A percentile compares a stretch with the other conserved stretches of the same genome.
These are phyloP conservation scores for Pheosia gnoma DNA, from an alignment of 2,888 invertebrate genomes.

Conservation along the genomic window DNA sequence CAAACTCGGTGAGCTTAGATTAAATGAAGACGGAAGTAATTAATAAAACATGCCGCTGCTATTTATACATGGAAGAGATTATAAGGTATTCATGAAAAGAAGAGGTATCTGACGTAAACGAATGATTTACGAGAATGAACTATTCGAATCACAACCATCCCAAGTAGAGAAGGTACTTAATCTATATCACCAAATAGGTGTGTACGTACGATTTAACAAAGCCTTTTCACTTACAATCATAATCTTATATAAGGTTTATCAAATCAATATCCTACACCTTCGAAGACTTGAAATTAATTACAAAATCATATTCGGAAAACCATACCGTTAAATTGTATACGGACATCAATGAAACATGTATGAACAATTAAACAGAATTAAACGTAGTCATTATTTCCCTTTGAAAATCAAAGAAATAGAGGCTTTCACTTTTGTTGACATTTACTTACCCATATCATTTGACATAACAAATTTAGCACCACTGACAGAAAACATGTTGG, in stretches of 20 bases:
- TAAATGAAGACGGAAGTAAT: neutral
- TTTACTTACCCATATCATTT: neutral
- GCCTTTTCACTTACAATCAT: no score
- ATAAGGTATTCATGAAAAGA: neutral
- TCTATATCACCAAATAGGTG: no score
- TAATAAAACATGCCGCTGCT: neutral
- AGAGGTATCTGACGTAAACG: no score
- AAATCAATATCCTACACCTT: no score
- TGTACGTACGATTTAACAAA: no score
- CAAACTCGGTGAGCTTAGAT: slow-evolving; percentile 4
- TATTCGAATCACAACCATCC: no score
- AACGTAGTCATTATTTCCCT: neutral
- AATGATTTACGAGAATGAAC: no score
- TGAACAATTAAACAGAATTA: neutral
- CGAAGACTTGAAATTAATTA: no score
- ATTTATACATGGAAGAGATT: neutral
- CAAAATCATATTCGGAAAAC: neutral
- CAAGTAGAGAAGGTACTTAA: no score
- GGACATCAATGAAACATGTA: neutral
- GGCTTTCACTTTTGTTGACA: slow-evolving; percentile 1
- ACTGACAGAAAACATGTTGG: no score
- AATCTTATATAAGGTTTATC: no score
- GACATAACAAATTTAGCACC: neutral
- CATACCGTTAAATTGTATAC: neutral
- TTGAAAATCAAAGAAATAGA: neutral